A percentile compares a stretch with the other conserved stretches of the same genome.
Conservation (phyloP, 2,888 invertebrate genomes). For the Acanthoscelides obtectus region DNA sequence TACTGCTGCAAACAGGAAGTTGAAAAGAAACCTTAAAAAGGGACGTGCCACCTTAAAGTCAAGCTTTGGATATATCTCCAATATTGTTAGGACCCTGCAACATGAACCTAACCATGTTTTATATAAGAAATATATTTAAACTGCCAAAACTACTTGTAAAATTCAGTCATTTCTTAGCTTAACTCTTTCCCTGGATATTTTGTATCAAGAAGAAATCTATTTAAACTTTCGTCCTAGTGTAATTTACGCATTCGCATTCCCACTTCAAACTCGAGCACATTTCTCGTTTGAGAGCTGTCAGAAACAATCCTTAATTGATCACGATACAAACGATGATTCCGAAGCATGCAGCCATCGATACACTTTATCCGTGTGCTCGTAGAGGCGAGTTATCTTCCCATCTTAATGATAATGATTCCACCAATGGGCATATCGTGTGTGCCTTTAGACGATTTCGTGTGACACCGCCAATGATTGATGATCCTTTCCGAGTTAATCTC, state of each 20-base stretch:
- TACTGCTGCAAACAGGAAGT: too few relatives aligned
- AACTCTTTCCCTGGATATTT: too few relatives aligned
- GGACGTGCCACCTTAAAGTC: too few relatives aligned
- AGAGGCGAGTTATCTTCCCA: slow-evolving; percentile 1
- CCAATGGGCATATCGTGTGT: neutral
- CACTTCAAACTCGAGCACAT: neutral
- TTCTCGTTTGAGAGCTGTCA: slow-evolving; percentile 3
- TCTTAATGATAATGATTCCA: slow-evolving; percentile 6
- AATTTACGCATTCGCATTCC: neutral
- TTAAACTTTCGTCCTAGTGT: too few relatives aligned
- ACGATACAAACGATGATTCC: neutral
- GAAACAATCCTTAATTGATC: slow-evolving; percentile 3
- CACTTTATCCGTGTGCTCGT: neutral
- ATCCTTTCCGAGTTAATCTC: neutral
- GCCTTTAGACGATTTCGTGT: neutral
- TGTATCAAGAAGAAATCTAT: too few relatives aligned
- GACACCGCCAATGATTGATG: slow-evolving; percentile 4
- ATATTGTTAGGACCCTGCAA: too few relatives aligned
- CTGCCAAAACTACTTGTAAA: too few relatives aligned
- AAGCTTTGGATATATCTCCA: too few relatives aligned
- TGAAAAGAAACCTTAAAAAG: too few relatives aligned
- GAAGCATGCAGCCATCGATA: slow-evolving; percentile 5
- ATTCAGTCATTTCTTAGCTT: too few relatives aligned
- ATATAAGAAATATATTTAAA: too few relatives aligned
- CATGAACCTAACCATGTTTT: too few relatives aligned